Conservation (phyloP, 1,140 invertebrate genomes). For the Nephila pilipes region DNA sequence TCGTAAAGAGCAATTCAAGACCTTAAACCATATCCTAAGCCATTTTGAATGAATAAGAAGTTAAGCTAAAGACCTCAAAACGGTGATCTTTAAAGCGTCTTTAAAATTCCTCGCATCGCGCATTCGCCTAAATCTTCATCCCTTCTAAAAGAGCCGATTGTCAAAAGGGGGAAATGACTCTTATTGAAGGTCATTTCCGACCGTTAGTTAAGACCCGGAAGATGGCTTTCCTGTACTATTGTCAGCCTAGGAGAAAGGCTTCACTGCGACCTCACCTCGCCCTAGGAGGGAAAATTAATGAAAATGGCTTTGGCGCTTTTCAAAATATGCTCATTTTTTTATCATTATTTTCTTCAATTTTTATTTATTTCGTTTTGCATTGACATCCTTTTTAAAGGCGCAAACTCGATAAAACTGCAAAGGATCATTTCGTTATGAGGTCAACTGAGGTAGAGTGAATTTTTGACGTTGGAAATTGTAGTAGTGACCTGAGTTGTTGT, state of each 20-base stretch:
- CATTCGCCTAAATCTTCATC: neutral
- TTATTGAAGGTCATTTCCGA: constrained; percentile 49
- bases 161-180: constrained; percentile 41
- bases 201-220: constrained; percentile 12
- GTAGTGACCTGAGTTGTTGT: too few relatives aligned
- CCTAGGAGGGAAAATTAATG: constrained; percentile 27
- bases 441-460: neutral
- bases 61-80: neutral
- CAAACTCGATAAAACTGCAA: constrained; percentile 1
- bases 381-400: neutral
- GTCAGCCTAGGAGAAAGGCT: neutral
- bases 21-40: neutral
- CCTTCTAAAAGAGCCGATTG: constrained; percentile 4
- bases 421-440: neutral
- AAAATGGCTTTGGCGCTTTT: neutral
- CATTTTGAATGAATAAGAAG: neutral
- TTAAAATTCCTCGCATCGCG: neutral
- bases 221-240: neutral
- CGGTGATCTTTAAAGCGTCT: neutral
- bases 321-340: neutral
- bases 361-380: neutral
- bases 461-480: neutral
- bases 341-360: neutral
- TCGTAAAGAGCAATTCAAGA: neutral
- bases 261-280: neutral